Conservation (phyloP, 2,888 invertebrate genomes). For the Luperina testacea region DNA sequence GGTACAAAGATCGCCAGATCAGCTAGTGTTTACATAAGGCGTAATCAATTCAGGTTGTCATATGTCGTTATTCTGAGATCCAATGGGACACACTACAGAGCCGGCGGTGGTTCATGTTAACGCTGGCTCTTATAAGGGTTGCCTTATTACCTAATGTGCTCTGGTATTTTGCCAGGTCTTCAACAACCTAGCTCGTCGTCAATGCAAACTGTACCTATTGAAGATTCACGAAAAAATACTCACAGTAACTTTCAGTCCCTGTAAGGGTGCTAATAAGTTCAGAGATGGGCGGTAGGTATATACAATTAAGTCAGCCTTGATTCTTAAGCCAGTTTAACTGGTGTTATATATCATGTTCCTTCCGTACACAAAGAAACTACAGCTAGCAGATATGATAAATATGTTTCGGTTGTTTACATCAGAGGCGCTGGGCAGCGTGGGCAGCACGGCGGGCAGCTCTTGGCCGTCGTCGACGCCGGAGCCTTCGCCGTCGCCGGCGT, state of each 20-base stretch:
- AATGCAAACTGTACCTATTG: background rate
- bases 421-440: slow-evolving; percentile 92
- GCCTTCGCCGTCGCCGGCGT: slow-evolving; percentile 91
- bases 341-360: background rate
- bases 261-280: background rate
- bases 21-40: background rate
- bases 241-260: background rate
- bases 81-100: background rate
- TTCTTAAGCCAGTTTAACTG: background rate
- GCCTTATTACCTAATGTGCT: background rate
- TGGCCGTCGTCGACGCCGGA: slow-evolving; percentile 92
- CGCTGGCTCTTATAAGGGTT: background rate
- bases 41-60: background rate
- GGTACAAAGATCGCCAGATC: too few relatives aligned
- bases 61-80: background rate
- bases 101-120: background rate
- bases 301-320: background rate
- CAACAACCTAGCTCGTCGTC: background rate
- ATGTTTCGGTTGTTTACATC: slow-evolving; percentile 3
- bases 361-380: background rate
- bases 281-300: background rate
- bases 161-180: background rate
- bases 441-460: slow-evolving; percentile 92
- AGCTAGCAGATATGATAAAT: background rate
- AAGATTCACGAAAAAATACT: background rate